phyloP scores from a whole-genome alignment of 2,113 vertebrate genomes.

The Antennarius striatus region DNA sequence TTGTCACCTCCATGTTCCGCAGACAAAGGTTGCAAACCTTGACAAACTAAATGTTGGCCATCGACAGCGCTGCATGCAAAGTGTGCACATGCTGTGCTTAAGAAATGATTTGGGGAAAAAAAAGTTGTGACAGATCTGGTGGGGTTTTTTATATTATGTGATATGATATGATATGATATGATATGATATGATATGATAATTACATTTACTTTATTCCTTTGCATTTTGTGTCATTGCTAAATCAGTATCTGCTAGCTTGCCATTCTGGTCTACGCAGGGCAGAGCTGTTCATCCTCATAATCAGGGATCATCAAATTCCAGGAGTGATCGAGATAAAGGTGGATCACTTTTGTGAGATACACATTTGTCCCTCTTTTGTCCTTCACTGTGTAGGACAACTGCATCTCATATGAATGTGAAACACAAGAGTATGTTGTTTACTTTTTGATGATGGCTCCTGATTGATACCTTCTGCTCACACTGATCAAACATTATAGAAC shows the following conservation, averaged over 20 bases:
- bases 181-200: background rate
- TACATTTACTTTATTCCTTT: background rate
- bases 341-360: constrained; percentile 10
- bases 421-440: constrained; percentile 31
- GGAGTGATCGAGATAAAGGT: background rate
- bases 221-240: background rate
- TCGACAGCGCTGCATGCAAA: no score
- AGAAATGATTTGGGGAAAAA: background rate
- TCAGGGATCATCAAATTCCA: constrained; percentile 3
- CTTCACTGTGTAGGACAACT: constrained; percentile 8
- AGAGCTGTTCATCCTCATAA: background rate
- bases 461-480: constrained; percentile 62
- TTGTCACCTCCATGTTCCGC: constrained; percentile 43
- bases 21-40: constrained; percentile 24
- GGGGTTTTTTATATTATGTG: no score
- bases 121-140: no score
- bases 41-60: no score
- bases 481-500: constrained; percentile 64
- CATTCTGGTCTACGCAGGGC: background rate
- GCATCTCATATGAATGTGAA: constrained; percentile 17
- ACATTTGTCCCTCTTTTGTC: constrained; percentile 19
- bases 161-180: no score
- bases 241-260: background rate
- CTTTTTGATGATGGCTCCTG: constrained; percentile 33
- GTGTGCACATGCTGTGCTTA: no score